phyloP scores from a whole-genome alignment of 2,113 vertebrate genomes.

The Alethe diademata region DNA sequence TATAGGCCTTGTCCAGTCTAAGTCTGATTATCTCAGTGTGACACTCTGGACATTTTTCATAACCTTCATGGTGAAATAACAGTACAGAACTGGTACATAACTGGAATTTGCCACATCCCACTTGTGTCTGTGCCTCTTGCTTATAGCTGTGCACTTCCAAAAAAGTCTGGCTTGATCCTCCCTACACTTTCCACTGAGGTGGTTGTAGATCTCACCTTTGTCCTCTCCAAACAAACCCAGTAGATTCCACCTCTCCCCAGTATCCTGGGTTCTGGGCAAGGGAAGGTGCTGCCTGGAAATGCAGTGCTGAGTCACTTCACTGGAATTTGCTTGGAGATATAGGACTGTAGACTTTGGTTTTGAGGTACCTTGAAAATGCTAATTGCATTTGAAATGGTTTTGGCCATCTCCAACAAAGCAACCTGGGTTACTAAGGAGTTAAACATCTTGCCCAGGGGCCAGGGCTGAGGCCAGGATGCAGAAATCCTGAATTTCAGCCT shows the following conservation, averaged over 20 bases:
- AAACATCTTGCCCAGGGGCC: background rate
- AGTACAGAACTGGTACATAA: background rate
- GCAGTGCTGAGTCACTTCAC: background rate
- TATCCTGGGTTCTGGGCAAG: background rate
- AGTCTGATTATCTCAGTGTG: background rate
- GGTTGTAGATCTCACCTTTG: background rate
- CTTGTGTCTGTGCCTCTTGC: background rate
- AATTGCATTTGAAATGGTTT: background rate
- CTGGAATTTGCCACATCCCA: background rate
- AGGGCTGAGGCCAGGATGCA: background rate
- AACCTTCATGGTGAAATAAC: background rate
- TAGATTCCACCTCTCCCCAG: background rate
- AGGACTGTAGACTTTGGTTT: background rate
- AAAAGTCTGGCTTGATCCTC: background rate
- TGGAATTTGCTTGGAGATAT: rapidly evolving
- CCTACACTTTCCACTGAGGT: background rate
- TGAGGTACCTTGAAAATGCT: background rate
- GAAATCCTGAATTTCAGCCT: background rate
- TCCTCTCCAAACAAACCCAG: background rate
- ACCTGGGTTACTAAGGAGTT: background rate
- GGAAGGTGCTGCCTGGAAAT: background rate
- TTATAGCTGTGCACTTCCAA: background rate
- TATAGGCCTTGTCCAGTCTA: background rate
- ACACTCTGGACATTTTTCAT: background rate
- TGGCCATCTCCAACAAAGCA: background rate